Evolutionary conservation across 1,140 invertebrate genomes (phyloP).

Genomic region (Lucilia sericata): DNA sequence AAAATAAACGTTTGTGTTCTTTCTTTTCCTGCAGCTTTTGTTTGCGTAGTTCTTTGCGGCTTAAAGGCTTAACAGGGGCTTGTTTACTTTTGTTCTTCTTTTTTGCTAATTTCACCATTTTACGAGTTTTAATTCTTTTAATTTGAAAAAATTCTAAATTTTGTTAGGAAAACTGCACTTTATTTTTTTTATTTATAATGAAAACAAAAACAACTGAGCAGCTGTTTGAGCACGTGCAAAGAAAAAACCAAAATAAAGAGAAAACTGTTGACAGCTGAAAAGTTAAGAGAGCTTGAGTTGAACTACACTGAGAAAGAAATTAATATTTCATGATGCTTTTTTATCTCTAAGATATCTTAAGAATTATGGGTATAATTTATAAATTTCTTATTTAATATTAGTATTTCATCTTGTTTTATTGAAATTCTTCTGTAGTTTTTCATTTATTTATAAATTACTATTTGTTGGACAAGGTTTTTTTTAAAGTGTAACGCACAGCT

Average conservation of each 20-base stretch:
- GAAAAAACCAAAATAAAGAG: too few relatives aligned
- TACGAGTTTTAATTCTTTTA: neutral
- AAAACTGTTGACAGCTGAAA: too few relatives aligned
- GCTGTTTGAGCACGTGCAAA: neutral
- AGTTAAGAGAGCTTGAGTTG: too few relatives aligned
- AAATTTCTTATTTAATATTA: too few relatives aligned
- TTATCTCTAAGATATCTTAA: too few relatives aligned
- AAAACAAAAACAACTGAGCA: neutral
- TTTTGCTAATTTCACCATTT: constrained; percentile 59
- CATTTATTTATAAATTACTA: neutral
- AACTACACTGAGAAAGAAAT: too few relatives aligned
- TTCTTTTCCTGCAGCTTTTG: constrained; percentile 72
- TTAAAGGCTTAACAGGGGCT: constrained; percentile 52
- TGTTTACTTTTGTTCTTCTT: constrained; percentile 38
- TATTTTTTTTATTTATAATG: neutral
- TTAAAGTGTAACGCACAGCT: too few relatives aligned
- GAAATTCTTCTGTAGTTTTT: too few relatives aligned
- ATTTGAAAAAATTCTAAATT: neutral
- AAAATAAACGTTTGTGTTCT: constrained; percentile 65
- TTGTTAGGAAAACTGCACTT: neutral
- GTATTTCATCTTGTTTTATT: too few relatives aligned
- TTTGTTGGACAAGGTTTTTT: neutral
- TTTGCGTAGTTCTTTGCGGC: constrained; percentile 74
- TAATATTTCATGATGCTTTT: too few relatives aligned
- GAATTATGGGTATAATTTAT: too few relatives aligned